Conservation (phyloP, 2,888 invertebrate genomes). For the Cheilosia vulpina region DNA sequence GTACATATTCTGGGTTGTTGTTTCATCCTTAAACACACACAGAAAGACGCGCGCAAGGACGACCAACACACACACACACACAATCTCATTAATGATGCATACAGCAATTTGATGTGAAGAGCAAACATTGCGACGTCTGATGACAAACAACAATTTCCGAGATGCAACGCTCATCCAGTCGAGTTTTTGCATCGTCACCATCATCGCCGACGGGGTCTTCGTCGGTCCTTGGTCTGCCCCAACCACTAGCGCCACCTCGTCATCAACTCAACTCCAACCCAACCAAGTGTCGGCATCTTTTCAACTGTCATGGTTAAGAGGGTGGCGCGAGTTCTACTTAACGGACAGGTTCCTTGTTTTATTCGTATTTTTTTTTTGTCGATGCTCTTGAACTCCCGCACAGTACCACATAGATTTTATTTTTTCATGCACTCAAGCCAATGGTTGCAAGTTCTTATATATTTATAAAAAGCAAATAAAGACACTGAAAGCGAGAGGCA, state of each 20-base stretch:
- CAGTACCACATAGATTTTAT: conserved; percentile 5
- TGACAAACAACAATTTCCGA: conserved; percentile 65
- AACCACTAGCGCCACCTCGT: conserved; percentile 41
- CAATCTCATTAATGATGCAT: conserved; percentile 68
- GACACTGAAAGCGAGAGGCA: conserved; percentile 5
- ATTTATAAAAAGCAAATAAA: conserved; percentile 69
- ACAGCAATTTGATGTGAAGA: conserved; percentile 71
- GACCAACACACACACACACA: conserved; percentile 19
- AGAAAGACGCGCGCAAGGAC: conserved; percentile 6
- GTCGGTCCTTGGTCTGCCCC: conserved; percentile 35
- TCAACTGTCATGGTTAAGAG: conserved; percentile 62
- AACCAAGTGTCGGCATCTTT: conserved; percentile 61
- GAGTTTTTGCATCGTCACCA: conserved; percentile 27
- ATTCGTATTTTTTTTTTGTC: not conserved
- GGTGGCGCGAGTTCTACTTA: conserved; percentile 55
- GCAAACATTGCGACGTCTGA: conserved; percentile 65
- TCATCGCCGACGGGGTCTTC: conserved; percentile 12
- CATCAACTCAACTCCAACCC: not conserved
- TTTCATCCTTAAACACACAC: conserved; percentile 35
- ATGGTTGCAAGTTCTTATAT: conserved; percentile 73
- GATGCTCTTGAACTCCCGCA: conserved; percentile 49
- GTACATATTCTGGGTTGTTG: conserved; percentile 30
- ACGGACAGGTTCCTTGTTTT: conserved; percentile 15
- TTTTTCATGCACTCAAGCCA: conserved; percentile 65
- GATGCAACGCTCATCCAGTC: conserved; percentile 36